A percentile compares a stretch with the other conserved stretches of the same genome.
These are phyloP conservation scores for Equus przewalskii DNA, from an alignment of 2,113 vertebrate genomes.

Conservation along the genomic window DNA sequence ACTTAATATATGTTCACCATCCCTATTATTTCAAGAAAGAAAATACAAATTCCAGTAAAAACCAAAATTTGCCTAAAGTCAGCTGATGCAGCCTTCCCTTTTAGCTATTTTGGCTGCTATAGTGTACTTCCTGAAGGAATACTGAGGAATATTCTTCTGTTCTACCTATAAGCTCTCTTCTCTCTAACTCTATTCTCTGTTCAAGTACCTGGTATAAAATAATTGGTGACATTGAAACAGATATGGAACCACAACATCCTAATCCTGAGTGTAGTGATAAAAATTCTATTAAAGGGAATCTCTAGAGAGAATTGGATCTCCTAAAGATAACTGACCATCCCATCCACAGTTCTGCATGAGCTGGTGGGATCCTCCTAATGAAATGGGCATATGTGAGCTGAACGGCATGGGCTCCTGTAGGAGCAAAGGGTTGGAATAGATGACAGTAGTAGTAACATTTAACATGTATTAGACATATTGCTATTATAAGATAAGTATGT, in stretches of 20 bases:
- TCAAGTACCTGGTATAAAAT: background rate
- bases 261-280: background rate
- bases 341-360: background rate
- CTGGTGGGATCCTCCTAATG: background rate
- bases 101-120: background rate
- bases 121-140: background rate
- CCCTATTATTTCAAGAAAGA: constrained; percentile 17
- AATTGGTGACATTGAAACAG: background rate
- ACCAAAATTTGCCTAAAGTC: background rate
- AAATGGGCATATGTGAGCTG: background rate
- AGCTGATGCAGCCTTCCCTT: background rate
- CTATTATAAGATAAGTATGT: background rate
- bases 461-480: background rate
- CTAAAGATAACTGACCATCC: background rate
- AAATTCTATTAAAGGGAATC: background rate
- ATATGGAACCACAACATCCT: background rate
- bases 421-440: background rate
- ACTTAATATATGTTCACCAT: background rate
- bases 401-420: background rate
- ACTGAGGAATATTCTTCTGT: background rate
- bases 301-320: background rate
- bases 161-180: background rate
- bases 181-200: background rate
- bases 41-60: constrained; percentile 15
- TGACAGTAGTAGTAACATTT: background rate